Percentiles rank a stretch among this genome's conserved stretches.
Conservation (phyloP, 2,797 vertebrate genomes). For the Hafferia zeledoni region DNA sequence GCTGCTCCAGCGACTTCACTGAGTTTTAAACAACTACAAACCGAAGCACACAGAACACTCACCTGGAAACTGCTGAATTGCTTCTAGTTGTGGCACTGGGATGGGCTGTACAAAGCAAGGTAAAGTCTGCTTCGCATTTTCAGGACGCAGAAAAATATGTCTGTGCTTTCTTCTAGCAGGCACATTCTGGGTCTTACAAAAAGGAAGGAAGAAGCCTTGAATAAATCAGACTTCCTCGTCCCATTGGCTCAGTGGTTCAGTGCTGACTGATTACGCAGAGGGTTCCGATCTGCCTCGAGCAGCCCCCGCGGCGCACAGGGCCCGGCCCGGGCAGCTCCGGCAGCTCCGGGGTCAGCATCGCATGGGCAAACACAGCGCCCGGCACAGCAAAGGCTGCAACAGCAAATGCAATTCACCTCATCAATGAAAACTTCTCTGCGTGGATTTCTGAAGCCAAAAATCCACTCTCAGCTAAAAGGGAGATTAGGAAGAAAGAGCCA, state of each 20-base stretch:
- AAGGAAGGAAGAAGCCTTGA: constrained; percentile 60
- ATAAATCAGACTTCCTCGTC: background rate
- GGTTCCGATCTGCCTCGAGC: background rate
- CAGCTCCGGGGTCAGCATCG: background rate
- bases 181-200: background rate
- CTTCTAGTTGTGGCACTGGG: rapidly evolving
- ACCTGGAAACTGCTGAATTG: background rate
- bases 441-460: background rate
- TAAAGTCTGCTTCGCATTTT: background rate
- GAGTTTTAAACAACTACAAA: rapidly evolving
- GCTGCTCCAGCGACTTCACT: background rate
- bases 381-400: too few relatives aligned
- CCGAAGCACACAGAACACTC: background rate
- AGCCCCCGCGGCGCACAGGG: background rate
- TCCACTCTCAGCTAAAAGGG: background rate
- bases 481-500: background rate
- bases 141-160: background rate
- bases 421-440: rapidly evolving
- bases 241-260: background rate
- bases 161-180: background rate
- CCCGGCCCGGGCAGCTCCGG: background rate
- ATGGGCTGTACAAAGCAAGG: rapidly evolving
- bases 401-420: background rate
- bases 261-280: background rate
- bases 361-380: rapidly evolving